Percentiles rank a stretch among this genome's conserved stretches.
phyloP scores from a whole-genome alignment of 1,140 invertebrate species.

The Hycleus phaleratus region DNA sequence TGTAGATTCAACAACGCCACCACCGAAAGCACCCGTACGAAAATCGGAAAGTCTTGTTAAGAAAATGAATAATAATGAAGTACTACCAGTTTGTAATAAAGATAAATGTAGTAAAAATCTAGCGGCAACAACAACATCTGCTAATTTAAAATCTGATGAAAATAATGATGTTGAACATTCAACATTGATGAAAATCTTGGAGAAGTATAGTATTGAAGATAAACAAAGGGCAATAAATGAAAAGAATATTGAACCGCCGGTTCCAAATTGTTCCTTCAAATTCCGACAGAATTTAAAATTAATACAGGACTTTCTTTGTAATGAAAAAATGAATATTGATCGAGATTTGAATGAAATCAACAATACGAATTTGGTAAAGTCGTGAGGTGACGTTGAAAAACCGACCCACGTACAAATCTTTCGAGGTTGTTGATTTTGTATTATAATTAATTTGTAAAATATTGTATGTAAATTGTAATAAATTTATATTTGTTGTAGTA shows the following conservation, averaged over 20 bases:
- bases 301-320: slow-evolving; percentile 26
- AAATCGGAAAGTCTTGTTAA: slow-evolving; percentile 34
- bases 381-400: background rate
- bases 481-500: background rate
- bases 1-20: no score
- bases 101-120: slow-evolving; percentile 26
- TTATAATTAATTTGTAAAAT: no score
- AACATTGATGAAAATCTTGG: slow-evolving; percentile 32
- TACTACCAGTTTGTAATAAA: slow-evolving; percentile 6
- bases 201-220: slow-evolving; percentile 32
- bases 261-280: slow-evolving; percentile 9
- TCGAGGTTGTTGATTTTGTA: slow-evolving; percentile 3
- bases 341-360: slow-evolving; percentile 1
- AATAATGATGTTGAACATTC: slow-evolving; percentile 30
- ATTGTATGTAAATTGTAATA: background rate
- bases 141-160: slow-evolving; percentile 5
- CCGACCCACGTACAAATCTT: slow-evolving; percentile 6
- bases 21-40: slow-evolving; percentile 29
- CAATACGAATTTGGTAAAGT: slow-evolving; percentile 6
- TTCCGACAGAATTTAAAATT: slow-evolving; percentile 22
- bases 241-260: background rate
- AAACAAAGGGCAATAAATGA: slow-evolving; percentile 7
- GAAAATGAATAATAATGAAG: slow-evolving; percentile 30
- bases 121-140: slow-evolving; percentile 31
- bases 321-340: slow-evolving; percentile 20